Evolutionary conservation across 2,888 invertebrate species (phyloP), one percentile per base, ranked within the genome.

Genomic region (Cyclophora albipunctata): DNA sequence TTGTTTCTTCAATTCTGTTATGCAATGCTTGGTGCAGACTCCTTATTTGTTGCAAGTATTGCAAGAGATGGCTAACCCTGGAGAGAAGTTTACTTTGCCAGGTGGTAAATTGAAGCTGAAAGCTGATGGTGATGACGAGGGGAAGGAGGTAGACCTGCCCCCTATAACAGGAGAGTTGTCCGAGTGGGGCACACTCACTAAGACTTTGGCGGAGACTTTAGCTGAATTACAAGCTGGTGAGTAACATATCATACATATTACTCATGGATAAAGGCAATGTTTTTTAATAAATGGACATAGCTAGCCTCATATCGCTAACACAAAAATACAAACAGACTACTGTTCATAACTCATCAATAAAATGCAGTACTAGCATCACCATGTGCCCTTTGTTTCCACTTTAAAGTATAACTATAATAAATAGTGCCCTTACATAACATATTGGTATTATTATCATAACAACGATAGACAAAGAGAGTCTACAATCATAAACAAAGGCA

Each of bases 1-100:
- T 0, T 98, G 98, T 76, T 98, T 98, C 83, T 97, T 98, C 78
- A 98, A 98, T 89, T 96, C 98, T 34, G 97, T 98, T 5, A 91
- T 98, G 90, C 98, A 98, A 85, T 96, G 96, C 75, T 87, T 97
- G 65, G 94, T 95, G 3, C 95, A 95, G 78, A 96, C 96, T 3
- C 96, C 96, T 1, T 95, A 92, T 76, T 84, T 95, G 59, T 79
- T 93, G 45, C 90, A 91, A 70, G 91, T 94, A 46, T 85, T 95
- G 48, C 91, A 92, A 67, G 94, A 94, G 71, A 90, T 93, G 66
- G 84, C 92, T 1, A 85, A 89, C 55, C 89, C 92, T 0, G 94
- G 94, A 0, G 93, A 94, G 67, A 90, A 90, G 78, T 94, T 95
- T 67, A 88, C 90, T 5, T 75, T 95, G 45, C 94, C 94, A 0